phyloP scores from a whole-genome alignment of 2,888 invertebrate species.

The Incurvaria masculella region DNA sequence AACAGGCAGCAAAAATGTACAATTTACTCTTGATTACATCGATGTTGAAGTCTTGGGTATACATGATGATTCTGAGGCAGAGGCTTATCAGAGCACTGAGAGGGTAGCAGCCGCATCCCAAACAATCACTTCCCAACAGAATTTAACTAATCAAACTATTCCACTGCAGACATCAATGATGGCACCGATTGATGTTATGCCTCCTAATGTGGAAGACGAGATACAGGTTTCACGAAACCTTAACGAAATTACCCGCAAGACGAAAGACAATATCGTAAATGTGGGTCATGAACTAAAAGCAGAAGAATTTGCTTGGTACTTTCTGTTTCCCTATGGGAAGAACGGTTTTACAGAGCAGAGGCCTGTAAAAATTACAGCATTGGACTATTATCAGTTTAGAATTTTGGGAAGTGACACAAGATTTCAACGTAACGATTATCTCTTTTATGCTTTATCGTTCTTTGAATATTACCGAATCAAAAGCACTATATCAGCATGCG shows the following conservation, averaged over 20 bases:
- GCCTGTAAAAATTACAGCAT: neutral
- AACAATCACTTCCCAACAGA: neutral
- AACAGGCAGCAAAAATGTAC: constrained; percentile 12
- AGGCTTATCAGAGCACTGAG: neutral
- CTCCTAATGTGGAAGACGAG: constrained; percentile 8
- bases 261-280: constrained; percentile 19
- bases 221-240: constrained; percentile 9
- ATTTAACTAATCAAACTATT: neutral
- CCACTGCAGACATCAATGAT: constrained; percentile 10
- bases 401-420: constrained; percentile 16
- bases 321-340: no score
- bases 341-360: no score
- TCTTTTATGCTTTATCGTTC: constrained; percentile 18
- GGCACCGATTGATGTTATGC: constrained; percentile 10
- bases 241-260: constrained; percentile 14
- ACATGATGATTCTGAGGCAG: constrained; percentile 1
- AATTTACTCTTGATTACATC: constrained; percentile 11
- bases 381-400: constrained; percentile 18
- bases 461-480: constrained; percentile 16
- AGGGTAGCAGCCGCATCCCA: neutral
- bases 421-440: constrained; percentile 17
- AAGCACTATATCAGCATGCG: constrained; percentile 15
- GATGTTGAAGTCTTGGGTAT: no score
- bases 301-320: neutral
- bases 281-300: constrained; percentile 9